Base-by-base conservation (phyloP, 1,140 invertebrate species). In the Sarcophaga peregrina region DNA sequence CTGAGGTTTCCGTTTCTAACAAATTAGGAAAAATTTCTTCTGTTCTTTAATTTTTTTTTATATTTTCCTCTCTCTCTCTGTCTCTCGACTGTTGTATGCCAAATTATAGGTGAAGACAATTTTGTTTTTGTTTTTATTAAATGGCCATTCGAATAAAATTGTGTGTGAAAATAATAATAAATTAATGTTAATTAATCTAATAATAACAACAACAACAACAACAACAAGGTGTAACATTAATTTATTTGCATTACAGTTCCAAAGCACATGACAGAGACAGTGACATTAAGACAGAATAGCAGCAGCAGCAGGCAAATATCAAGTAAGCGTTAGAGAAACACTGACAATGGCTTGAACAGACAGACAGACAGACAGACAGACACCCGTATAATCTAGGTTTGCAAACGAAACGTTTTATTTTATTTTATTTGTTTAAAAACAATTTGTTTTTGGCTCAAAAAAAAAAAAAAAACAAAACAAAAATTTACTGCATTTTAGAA, bases 121-220 rank as follows among this genome's bases (percentile, higher is more conserved):
- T 37, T 37, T 37, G 25, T 37, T 37, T 68, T 20, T 20, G 20
- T 68, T 68, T 2, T 20, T 68, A 7, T 68, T 68, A 68, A 68
- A 20, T 68, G 9, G n/a, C 25, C 25, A 68, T 68, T 7, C 20
- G 1, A 20, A 68, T 20, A 68, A 68, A 68, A 68, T 9, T 68
- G 62, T 68, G 62, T 68, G 58, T 20, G 62, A 20, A 68, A 25
- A 25, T 17, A 62, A 62, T 68, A 68, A 68, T 68, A 20, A 68
- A 68, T 68, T 68, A 68, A 68, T 68, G 62, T 68, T 68, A 68
- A 68, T 68, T 68, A 20, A 8, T 37, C 4, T 37, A 37, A 37
- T 37, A 37, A 37, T 37, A 37, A 25, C 62, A 68, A 7, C 20
- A 17, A 68, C 17, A 20, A 25, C 54, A 58, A 58, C 54, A n/a